These are phyloP conservation scores for Neopelma chrysocephalum DNA, from an alignment of 2,797 vertebrate genomes.

Conservation along the genomic window DNA sequence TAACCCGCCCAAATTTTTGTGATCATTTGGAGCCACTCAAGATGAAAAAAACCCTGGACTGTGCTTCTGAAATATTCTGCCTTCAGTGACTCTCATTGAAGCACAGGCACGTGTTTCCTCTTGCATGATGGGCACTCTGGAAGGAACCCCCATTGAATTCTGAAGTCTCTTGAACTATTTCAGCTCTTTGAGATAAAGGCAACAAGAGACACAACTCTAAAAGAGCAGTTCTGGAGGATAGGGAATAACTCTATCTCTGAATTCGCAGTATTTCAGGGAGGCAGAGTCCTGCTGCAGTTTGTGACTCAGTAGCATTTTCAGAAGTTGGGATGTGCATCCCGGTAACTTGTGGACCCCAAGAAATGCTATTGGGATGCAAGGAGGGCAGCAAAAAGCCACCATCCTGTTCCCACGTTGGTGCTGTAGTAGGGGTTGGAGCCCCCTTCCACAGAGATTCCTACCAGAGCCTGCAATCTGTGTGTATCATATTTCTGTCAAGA, in stretches of 20 bases:
- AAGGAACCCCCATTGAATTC: neutral
- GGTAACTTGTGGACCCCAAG: neutral
- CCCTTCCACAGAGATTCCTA: neutral
- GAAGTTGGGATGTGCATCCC: neutral
- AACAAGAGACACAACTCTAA: neutral
- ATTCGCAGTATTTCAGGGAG: neutral
- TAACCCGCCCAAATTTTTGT: neutral
- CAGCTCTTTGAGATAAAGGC: neutral
- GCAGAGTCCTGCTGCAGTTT: neutral
- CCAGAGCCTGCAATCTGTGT: neutral
- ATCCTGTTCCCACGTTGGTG: neutral
- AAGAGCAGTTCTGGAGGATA: neutral
- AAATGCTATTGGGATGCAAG: neutral
- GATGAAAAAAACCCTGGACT: neutral
- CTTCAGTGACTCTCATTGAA: neutral
- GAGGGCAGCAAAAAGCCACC: neutral
- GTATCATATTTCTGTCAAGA: neutral
- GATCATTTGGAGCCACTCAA: neutral
- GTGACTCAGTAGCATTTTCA: neutral
- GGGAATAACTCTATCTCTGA: neutral
- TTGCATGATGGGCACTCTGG: neutral
- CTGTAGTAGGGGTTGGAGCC: neutral
- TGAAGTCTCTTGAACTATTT: neutral
- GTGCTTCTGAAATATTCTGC: neutral
- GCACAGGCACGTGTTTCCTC: rapidly evolving